Evolutionary conservation across 2,797 vertebrate genomes (phyloP), one percentile per base, ranked within the genome.

Genomic region (Austrolebias charrua): DNA sequence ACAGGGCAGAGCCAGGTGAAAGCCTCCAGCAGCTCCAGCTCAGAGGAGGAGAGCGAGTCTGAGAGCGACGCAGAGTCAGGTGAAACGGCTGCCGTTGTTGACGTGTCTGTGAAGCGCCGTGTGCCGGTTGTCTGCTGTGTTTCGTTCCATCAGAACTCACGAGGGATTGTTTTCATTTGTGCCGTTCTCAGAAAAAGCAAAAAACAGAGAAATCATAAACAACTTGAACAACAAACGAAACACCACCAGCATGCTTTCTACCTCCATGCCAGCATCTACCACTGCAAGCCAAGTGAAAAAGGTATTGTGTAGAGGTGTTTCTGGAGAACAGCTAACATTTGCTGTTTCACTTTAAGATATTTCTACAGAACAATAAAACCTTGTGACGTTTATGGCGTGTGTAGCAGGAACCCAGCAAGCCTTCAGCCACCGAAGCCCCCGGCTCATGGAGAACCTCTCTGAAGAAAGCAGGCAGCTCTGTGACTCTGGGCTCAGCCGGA

Each of bases 221-320:
- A 95, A 95, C 90, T 90, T 95, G 83, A 94, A 94, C 89, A 95
- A 94, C 87, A 94, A 94, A 63, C 90, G 91, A 43, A 94, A 92
- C 80, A 84, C 86, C 76, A 81, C 79, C 45, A 80, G 87, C 68
- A 78, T 89, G 69, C 76, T 88, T 55, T 80, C 89, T 79, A 89
- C 86, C 86, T 86, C 91, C 80, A 79, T 84, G 71, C 83, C 89
- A 51, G 49, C 85, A 33, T 84, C 76, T 60, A 62, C 88, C 51
- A 62, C 82, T 50, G 80, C 81, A 48, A 92, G 83, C 81, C 87
- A 90, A 60, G 69, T 64, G 31, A 94, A 92, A 86, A 94, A 92
- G 92, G 93, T 94, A 51, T 51, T 2, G 2, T 6, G 5, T 8
- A 1, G 28, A 62, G 29, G 18, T 12, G 7, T 31, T 13, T 13